Evolutionary conservation across 2,113 vertebrate species (phyloP).

Genomic region (Boulengeromyrus knoepffleri): DNA sequence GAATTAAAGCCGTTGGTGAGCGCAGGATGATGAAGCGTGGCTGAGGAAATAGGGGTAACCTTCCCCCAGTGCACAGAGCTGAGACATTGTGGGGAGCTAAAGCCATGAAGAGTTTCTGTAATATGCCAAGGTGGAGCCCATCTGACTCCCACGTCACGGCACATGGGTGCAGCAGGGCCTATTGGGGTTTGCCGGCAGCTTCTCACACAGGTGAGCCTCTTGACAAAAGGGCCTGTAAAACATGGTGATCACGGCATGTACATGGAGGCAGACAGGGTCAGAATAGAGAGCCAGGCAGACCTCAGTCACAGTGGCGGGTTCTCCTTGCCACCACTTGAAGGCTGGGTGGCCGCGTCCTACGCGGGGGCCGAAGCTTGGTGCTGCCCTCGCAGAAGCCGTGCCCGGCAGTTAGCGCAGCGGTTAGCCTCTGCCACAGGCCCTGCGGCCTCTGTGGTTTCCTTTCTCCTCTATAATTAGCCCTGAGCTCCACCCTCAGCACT

Average conservation of each 20-base stretch:
- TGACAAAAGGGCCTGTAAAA: neutral
- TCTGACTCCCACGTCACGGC: neutral
- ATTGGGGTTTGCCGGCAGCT: neutral
- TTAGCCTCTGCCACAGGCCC: conserved; percentile 31
- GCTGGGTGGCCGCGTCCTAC: conserved; percentile 12
- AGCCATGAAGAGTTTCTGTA: neutral
- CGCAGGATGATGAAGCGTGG: neutral
- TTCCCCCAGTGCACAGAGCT: neutral
- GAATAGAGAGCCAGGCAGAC: neutral
- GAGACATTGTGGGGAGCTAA: neutral
- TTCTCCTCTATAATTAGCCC: conserved; percentile 50
- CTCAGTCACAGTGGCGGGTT: neutral
- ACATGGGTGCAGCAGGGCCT: neutral
- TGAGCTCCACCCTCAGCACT: conserved; percentile 42
- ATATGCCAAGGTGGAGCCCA: neutral
- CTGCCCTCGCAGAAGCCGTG: conserved; percentile 10
- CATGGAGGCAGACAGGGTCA: neutral
- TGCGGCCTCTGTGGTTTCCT: conserved; percentile 44
- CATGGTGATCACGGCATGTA: neutral
- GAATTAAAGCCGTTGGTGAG: neutral
- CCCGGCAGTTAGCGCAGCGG: conserved; percentile 9
- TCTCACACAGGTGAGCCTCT: neutral
- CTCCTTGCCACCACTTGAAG: neutral
- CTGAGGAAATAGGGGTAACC: neutral
- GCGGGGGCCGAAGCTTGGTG: neutral